Percentiles rank a stretch among this genome's conserved stretches.
Conservation (phyloP, 37 sponge, comb jelly and placozoan species). For the Aphrocallistes beatrix region DNA sequence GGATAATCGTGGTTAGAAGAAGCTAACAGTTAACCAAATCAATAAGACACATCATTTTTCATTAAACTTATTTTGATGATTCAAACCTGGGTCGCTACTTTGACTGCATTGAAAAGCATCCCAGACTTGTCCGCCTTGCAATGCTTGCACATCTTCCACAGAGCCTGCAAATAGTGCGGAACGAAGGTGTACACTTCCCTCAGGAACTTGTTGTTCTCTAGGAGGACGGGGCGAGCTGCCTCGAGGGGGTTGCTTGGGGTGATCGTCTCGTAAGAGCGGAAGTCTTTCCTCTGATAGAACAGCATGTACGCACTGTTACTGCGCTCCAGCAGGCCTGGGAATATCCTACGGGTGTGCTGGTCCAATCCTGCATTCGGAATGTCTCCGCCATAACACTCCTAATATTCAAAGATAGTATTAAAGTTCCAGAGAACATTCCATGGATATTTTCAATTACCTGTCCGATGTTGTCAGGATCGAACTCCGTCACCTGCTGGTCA, state of each 20-base stretch:
- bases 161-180: neutral
- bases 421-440: neutral
- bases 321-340: constrained; percentile 15
- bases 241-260: neutral
- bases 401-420: neutral
- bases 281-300: constrained; percentile 25
- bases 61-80: too few species aligned
- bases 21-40: too few species aligned
- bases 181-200: neutral
- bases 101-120: neutral
- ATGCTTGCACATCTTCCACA: constrained; percentile 10
- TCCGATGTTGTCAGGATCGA: neutral
- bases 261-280: neutral
- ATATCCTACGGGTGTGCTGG: neutral
- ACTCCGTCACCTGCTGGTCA: constrained; percentile 1
- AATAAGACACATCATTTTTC: too few species aligned
- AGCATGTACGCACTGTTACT: constrained; percentile 33
- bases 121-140: neutral
- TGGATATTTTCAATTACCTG: neutral
- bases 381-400: constrained; percentile 27
- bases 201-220: constrained; percentile 13
- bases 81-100: neutral
- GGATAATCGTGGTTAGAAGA: neutral
- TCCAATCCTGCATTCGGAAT: neutral
- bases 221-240: neutral